Evolutionary conservation across 2,797 vertebrate species (phyloP).

Genomic region (Alfaro cultratus): DNA sequence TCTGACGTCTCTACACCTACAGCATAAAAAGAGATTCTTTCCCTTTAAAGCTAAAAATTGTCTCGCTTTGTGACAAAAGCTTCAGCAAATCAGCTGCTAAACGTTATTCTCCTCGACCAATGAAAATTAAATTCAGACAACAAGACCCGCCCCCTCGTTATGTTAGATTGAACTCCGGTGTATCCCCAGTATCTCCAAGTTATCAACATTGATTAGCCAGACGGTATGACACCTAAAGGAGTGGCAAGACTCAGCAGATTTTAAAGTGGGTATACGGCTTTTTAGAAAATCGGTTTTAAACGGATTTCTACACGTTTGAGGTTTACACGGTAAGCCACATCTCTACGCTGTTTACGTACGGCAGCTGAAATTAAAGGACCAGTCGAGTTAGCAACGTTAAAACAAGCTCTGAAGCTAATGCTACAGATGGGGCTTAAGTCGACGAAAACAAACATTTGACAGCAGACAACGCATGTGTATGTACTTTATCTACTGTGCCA

Average conservation of each 20-base stretch:
- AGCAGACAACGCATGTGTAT: neutral
- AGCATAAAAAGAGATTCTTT: neutral
- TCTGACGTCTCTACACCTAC: neutral
- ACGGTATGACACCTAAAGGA: constrained; percentile 39
- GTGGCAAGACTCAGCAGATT: constrained; percentile 18
- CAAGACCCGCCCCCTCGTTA: constrained; percentile 58
- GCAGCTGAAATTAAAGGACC: constrained; percentile 9
- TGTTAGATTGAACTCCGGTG: constrained; percentile 61
- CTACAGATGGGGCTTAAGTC: constrained; percentile 11
- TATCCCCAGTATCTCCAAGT: constrained; percentile 71
- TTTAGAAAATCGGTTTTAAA: constrained; percentile 10
- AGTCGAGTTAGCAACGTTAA: constrained; percentile 41
- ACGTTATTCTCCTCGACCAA: constrained; percentile 38
- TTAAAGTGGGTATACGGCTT: neutral
- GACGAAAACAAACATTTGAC: neutral
- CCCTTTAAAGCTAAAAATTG: neutral
- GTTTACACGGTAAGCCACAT: constrained; percentile 34
- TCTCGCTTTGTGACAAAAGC: constrained; percentile 9
- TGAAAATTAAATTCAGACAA: neutral
- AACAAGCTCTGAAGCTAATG: constrained; percentile 45
- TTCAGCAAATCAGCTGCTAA: constrained; percentile 44
- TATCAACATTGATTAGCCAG: constrained; percentile 51
- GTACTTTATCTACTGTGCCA: neutral
- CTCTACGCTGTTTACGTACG: neutral
- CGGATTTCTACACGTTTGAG: neutral